Percentiles rank a stretch among this genome's conserved stretches.
These are phyloP conservation scores for Amorpha juglandis DNA, from an alignment of 2,888 invertebrate species.

Conservation along the genomic window DNA sequence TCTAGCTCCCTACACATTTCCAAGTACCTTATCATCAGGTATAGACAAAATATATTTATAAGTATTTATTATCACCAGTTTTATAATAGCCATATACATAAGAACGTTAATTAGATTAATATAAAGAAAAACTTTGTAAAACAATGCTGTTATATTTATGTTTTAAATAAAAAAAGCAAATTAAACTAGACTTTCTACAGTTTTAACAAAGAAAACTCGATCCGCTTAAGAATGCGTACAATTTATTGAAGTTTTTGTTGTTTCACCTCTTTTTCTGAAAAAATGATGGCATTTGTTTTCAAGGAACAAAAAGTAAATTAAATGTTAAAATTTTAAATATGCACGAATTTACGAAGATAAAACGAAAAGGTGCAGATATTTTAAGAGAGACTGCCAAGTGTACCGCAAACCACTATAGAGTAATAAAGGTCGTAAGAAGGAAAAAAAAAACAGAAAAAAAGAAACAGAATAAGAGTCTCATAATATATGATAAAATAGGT, in stretches of 20 bases:
- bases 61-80: too few species aligned
- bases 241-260: not conserved
- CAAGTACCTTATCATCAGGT: too few species aligned
- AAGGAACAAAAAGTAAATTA: not conserved
- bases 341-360: not conserved
- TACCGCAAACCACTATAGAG: too few species aligned
- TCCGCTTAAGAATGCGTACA: constrained; percentile 8
- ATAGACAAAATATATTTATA: too few species aligned
- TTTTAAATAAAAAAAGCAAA: not conserved
- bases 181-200: not conserved
- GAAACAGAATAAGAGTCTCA: too few species aligned
- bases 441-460: too few species aligned
- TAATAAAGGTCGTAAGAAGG: too few species aligned
- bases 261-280: not conserved
- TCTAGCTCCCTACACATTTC: too few species aligned
- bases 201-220: constrained; percentile 6
- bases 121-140: too few species aligned
- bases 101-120: too few species aligned
- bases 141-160: not conserved
- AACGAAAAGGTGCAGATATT: not conserved
- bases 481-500: too few species aligned
- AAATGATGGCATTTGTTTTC: not conserved
- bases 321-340: not conserved
- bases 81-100: too few species aligned
- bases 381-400: not conserved